Percentiles rank a stretch among this genome's conserved stretches.
phyloP scores from a whole-genome alignment of 2,113 vertebrate species.

The Pluvianellus socialis region DNA sequence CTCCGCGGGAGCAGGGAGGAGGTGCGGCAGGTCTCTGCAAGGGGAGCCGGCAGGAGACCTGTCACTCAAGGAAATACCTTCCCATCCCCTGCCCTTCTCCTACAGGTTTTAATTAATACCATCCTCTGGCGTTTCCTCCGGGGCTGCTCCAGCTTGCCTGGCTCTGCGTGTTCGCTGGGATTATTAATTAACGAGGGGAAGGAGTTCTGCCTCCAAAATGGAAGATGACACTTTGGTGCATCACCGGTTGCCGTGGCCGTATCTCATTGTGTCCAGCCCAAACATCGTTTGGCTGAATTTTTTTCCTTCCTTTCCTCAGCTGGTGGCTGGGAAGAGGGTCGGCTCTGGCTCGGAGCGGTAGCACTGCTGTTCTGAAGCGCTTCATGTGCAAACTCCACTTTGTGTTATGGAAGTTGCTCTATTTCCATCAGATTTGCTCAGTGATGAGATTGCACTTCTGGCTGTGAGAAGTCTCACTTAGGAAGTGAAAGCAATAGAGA shows the following conservation, averaged over 20 bases:
- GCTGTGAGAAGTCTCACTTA: slow-evolving; percentile 24
- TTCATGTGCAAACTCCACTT: fast-evolving
- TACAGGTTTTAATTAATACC: not conserved
- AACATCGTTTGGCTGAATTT: not conserved
- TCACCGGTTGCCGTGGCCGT: not conserved
- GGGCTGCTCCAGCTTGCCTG: not conserved
- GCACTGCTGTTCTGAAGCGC: not conserved
- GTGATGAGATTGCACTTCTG: not conserved
- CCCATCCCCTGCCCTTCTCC: not conserved
- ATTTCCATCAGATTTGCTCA: not conserved
- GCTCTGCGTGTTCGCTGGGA: not conserved
- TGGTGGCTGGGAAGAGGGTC: not conserved
- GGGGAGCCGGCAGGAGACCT: not conserved
- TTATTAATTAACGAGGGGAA: not conserved
- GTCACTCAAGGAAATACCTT: not conserved
- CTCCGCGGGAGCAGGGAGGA: not conserved
- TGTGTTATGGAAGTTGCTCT: not conserved
- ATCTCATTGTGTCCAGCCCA: not conserved
- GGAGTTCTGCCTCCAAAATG: not conserved
- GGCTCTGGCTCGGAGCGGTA: not conserved
- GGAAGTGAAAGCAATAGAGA: slow-evolving; percentile 13
- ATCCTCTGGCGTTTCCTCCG: not conserved
- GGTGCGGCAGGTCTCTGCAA: not conserved
- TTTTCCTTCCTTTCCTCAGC: not conserved
- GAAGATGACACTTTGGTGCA: not conserved